Conservation (phyloP, 2,888 invertebrate genomes). For the Erynnis tages region DNA sequence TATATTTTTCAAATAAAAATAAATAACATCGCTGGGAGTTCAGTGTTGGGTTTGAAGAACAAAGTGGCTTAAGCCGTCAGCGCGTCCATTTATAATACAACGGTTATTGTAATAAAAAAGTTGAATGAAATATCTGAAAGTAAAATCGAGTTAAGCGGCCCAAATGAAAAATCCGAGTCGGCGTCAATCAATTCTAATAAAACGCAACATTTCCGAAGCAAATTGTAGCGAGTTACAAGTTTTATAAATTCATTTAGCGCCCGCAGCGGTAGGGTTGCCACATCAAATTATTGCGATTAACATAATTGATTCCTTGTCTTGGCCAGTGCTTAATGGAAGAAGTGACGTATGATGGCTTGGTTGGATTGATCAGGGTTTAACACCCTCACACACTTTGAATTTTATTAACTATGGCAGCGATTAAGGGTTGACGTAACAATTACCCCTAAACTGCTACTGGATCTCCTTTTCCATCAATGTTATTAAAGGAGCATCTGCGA, state of each 20-base stretch:
- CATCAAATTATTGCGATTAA: not conserved
- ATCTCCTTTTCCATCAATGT: too few relatives aligned
- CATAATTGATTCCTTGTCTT: too few relatives aligned
- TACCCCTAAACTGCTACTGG: too few relatives aligned
- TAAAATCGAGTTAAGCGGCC: conserved; percentile 15
- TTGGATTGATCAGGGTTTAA: too few relatives aligned
- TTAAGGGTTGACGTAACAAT: too few relatives aligned
- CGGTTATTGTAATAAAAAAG: conserved; percentile 13
- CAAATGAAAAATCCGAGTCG: conserved; percentile 23
- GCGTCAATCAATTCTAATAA: conserved; percentile 25
- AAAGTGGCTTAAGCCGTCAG: conserved; percentile 11
- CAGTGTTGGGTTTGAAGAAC: not conserved
- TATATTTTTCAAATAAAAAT: not conserved
- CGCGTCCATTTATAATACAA: conserved; percentile 1
- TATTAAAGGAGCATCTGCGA: too few relatives aligned
- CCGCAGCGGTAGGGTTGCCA: conserved; percentile 13
- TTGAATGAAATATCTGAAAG: conserved; percentile 18
- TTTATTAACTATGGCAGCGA: too few relatives aligned
- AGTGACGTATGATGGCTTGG: too few relatives aligned
- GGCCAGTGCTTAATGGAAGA: too few relatives aligned
- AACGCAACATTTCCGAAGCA: conserved; percentile 18
- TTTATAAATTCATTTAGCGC: conserved; percentile 28
- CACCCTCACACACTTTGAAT: too few relatives aligned
- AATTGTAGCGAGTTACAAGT: conserved; percentile 30
- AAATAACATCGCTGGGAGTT: too few relatives aligned